A percentile compares a stretch with the other conserved stretches of the same genome.
These are phyloP conservation scores for Bucco capensis DNA, from an alignment of 2,113 vertebrate genomes.

Conservation along the genomic window DNA sequence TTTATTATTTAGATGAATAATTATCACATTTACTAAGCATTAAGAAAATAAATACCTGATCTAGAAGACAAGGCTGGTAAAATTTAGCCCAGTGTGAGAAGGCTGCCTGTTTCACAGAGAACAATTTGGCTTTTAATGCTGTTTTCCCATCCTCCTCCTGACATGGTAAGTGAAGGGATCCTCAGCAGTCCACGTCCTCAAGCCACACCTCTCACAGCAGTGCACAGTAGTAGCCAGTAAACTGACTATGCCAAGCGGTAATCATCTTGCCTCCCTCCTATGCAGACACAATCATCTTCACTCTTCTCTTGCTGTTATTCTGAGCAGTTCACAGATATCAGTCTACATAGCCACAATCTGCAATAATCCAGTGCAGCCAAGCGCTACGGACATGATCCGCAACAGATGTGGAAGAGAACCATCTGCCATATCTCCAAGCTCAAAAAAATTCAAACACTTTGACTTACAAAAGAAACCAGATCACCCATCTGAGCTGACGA, in stretches of 20 bases:
- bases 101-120: background rate
- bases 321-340: background rate
- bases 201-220: background rate
- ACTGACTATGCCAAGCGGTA: background rate
- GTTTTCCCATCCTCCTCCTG: background rate
- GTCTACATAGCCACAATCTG: background rate
- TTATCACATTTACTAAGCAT: background rate
- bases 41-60: background rate
- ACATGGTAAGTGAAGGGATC: background rate
- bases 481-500: background rate
- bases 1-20: too few relatives aligned
- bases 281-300: background rate
- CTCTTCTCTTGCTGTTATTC: background rate
- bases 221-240: background rate
- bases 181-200: background rate
- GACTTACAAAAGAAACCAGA: background rate
- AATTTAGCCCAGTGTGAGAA: background rate
- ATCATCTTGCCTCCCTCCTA: background rate
- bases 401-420: fast-evolving
- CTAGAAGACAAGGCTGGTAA: background rate
- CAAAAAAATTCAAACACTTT: background rate
- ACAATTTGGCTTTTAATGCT: background rate
- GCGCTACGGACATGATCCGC: fast-evolving
- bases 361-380: background rate
- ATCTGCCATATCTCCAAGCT: background rate